Conservation (phyloP, 1,140 invertebrate genomes). For the Nylanderia fulva region DNA sequence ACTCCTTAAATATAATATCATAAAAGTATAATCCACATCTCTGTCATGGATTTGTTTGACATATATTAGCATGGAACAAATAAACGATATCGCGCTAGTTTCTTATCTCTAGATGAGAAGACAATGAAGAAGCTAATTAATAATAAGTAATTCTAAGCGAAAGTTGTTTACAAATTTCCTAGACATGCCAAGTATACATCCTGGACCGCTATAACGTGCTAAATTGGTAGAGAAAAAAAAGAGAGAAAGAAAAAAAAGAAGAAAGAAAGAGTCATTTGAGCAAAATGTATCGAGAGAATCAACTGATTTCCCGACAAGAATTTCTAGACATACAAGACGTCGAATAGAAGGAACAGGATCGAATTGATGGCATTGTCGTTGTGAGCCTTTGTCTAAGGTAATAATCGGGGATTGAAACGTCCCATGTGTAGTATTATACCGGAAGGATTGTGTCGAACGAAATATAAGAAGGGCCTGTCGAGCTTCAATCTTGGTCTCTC, state of each 20-base stretch:
- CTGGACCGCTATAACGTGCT: not conserved
- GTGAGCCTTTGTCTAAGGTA: constrained; percentile 86
- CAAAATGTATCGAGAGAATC: constrained; percentile 8
- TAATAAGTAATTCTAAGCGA: constrained; percentile 40
- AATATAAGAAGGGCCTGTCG: constrained; percentile 94
- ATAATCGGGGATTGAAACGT: constrained; percentile 92
- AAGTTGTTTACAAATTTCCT: constrained; percentile 58
- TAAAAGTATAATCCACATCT: constrained; percentile 33
- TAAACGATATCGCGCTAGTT: constrained; percentile 5
- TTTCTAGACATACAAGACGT: not conserved
- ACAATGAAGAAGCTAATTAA: constrained; percentile 11
- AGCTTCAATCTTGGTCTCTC: constrained; percentile 91
- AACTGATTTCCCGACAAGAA: not conserved
- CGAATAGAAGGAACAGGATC: constrained; percentile 41
- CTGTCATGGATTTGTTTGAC: not conserved
- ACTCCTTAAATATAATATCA: constrained; percentile 42
- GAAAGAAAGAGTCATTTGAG: constrained; percentile 30
- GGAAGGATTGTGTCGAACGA: constrained; percentile 94
- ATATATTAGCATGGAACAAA: constrained; percentile 27
- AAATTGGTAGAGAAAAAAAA: no score
- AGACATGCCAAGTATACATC: constrained; percentile 24
- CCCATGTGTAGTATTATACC: constrained; percentile 94
- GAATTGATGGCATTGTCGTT: constrained; percentile 39
- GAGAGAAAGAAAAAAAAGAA: not conserved
- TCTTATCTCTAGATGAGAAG: constrained; percentile 29